These are phyloP conservation scores for Anser cygnoides DNA, from an alignment of 2,113 vertebrate species.

Conservation along the genomic window DNA sequence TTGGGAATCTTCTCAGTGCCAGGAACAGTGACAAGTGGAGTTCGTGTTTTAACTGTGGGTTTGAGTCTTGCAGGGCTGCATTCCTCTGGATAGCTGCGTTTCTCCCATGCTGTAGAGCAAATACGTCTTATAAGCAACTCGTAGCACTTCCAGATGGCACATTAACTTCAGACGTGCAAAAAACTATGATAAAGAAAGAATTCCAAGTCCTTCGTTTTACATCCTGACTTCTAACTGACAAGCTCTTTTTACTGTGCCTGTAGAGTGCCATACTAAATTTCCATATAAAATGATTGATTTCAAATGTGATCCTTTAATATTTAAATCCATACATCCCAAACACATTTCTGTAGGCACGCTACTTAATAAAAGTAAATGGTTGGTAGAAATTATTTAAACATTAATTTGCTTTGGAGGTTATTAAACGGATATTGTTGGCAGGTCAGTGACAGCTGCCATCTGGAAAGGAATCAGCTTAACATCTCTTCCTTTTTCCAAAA, in stretches of 20 bases:
- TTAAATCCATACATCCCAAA: not conserved
- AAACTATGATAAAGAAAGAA: not conserved
- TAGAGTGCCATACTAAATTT: not conserved
- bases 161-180: not conserved
- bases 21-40: conserved; percentile 46
- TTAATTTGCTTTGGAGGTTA: not conserved
- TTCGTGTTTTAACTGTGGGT: not conserved
- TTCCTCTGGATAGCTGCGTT: not conserved
- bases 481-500: not conserved
- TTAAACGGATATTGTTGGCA: not conserved
- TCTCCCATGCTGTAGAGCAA: conserved; percentile 53
- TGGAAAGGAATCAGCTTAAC: not conserved
- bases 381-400: not conserved
- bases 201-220: not conserved
- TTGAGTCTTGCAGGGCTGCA: not conserved
- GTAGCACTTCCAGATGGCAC: not conserved
- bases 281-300: rapidly evolving
- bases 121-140: not conserved
- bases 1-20: not conserved
- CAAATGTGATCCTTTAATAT: not conserved
- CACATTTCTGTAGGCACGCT: not conserved
- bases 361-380: not conserved
- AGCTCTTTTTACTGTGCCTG: not conserved
- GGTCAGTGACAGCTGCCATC: not conserved
- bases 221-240: not conserved